Percentiles rank a stretch among this genome's conserved stretches.
Evolutionary conservation across 1,140 invertebrate species (phyloP).

Genomic region (Aphidius gifuensis): DNA sequence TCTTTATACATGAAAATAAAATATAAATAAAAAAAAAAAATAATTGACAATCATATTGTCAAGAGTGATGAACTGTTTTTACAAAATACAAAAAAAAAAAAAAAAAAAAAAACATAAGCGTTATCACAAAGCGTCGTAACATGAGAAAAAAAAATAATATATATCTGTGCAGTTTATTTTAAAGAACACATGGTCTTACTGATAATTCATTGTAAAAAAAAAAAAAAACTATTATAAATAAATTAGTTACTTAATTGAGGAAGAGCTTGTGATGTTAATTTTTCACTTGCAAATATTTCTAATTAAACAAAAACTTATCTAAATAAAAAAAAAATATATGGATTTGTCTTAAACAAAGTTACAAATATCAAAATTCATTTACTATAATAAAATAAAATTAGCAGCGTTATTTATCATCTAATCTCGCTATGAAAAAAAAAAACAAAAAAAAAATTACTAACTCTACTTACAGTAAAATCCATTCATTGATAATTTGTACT

Average conservation of each 20-base stretch:
- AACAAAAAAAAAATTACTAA: conserved; percentile 4
- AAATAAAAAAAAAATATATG: no score
- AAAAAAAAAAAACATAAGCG: conserved; percentile 3
- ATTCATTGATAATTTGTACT: conserved; percentile 27
- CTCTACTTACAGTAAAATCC: not conserved
- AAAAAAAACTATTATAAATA: no score
- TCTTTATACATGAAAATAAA: not conserved
- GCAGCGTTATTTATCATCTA: not conserved
- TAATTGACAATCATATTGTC: not conserved
- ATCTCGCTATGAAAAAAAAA: conserved; percentile 1
- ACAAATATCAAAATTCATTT: conserved; percentile 7
- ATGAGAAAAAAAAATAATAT: no score
- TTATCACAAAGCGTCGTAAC: conserved; percentile 12
- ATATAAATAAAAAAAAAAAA: not conserved
- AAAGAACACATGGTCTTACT: no score
- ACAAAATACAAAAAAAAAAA: conserved; percentile 13
- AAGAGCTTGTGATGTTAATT: no score
- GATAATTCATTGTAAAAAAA: no score
- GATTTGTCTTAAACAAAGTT: not conserved
- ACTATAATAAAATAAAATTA: conserved; percentile 4
- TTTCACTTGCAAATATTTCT: no score
- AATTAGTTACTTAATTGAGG: no score
- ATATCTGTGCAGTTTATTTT: no score
- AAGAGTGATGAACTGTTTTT: not conserved
- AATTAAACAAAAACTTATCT: no score